Evolutionary conservation across 2,113 vertebrate species (phyloP), one percentile per base, ranked within the genome.

Genomic region (Xerus inauris): DNA sequence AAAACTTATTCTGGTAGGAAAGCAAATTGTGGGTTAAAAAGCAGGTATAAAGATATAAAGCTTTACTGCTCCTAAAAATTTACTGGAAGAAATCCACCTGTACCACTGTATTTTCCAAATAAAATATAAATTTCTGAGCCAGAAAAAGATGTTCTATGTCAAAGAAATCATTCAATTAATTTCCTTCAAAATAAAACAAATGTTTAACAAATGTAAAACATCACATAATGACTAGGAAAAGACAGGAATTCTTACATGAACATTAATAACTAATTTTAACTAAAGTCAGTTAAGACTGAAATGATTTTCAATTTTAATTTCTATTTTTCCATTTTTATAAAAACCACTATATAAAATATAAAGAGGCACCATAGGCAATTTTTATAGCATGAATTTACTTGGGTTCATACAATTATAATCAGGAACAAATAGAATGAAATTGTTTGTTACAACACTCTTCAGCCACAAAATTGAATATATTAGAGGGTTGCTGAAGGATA

Each of bases 251-350:
- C 69, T 87, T 95, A 64, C 26, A 51, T 92, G 30, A 92, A 22
- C 26, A 94, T 90, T 93, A 86, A 80, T 83, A 88, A 94, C 24
- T 92, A 85, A 89, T 79, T 73, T 89, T 95, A 96, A 94, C 3
- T 69, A 82, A 89, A 87, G 40, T 3, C 80, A 93, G 42, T 83
- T 90, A 54, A 86, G 94, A 89, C 69, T 57, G 38, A 87, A 91
- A 80, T 89, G 2, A 96, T 92, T 94, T 91, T 84, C 64, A 45
- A 57, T 87, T 94, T 91, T 94, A 75, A 84, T 59, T 40, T 93
- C 72, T 77, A 71, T 85, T 67, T 95, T 91, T 87, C 24, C 10
- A 72, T 81, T 87, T 96, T 84, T 69, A 89, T 73, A 84, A 62
- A 95, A 91, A 81, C 8, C 6, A 88, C 20, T 32, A n/a, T 69